Percentiles rank a stretch among this genome's conserved stretches.
These are phyloP conservation scores for Oreotrochilus melanogaster DNA, from an alignment of 2,113 vertebrate genomes.

Conservation along the genomic window DNA sequence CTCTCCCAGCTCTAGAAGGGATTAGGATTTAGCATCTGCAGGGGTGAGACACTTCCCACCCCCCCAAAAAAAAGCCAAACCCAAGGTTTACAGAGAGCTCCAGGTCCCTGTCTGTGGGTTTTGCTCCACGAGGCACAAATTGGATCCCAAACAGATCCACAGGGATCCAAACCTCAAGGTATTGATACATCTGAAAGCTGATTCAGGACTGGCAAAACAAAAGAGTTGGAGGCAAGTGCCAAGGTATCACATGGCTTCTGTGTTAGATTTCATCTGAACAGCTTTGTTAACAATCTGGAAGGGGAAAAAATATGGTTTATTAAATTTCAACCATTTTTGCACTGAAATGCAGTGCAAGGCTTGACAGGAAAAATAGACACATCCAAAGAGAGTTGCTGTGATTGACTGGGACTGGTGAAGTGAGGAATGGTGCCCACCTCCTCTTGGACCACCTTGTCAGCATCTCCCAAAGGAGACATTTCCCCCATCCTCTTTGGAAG, in stretches of 20 bases:
- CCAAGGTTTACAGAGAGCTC: fast-evolving
- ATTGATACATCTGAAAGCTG: background rate
- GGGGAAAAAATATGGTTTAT: background rate
- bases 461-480: background rate
- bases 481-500: background rate
- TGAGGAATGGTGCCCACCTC: background rate
- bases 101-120: fast-evolving
- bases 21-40: background rate
- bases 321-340: background rate
- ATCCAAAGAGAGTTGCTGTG: background rate
- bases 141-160: background rate
- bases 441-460: background rate
- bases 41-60: background rate
- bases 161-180: fast-evolving
- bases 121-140: background rate
- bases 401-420: background rate
- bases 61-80: background rate
- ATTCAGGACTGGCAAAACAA: background rate
- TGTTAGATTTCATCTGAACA: background rate
- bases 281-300: background rate
- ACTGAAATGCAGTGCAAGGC: background rate
- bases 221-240: background rate
- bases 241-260: background rate
- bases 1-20: background rate
- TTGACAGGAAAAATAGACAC: background rate